Evolutionary conservation across 2,113 vertebrate genomes (phyloP), one percentile per base, ranked within the genome.

Genomic region (Parus major): DNA sequence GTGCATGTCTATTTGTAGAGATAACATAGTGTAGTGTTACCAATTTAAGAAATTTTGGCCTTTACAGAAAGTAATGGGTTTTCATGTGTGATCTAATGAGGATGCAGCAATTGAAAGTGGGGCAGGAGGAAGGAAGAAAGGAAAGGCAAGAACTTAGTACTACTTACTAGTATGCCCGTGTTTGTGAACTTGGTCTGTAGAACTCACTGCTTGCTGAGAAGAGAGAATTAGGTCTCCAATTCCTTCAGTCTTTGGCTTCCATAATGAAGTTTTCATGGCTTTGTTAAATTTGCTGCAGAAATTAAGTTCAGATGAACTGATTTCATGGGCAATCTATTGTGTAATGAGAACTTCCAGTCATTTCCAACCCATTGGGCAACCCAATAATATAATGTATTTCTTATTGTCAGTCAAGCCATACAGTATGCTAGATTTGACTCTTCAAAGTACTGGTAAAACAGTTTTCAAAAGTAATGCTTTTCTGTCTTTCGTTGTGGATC

Each of bases 161-260:
- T 72, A 5, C 15, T 33, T 86, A 5, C 13, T 47, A 17, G 5
- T 3, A 8, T 52, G 23, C 9, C 9, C 1, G 0, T 27, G 16
- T 47, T 50, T 82, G 35, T 80, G 47, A 53, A 49, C 9, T 84
- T 60, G n/a, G 14, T 65, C 41, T 91, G 44, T 46, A 49, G 71
- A 20, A 9, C 63, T 83, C 22, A 11, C 11, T 9, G 3, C n/a
- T 49, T 68, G 50, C 27, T 1, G 1, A 60, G 33, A 63, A 9
- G 15, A 46, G 41, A 39, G 50, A 10, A 16, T 82, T 49, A 42
- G 9, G 7, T 25, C 41, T 72, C 57, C 0, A 1, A 1, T 76
- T 90, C 53, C 49, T 80, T 76, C 33, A 44, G 33, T 59, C 65
- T 78, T 70, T 27, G 57, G 31, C 68, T 92, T 86, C n/a, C 31